Percentiles rank a stretch among this genome's conserved stretches.
Evolutionary conservation across 1,140 invertebrate species (phyloP).

Genomic region (Trichoplusia ni): DNA sequence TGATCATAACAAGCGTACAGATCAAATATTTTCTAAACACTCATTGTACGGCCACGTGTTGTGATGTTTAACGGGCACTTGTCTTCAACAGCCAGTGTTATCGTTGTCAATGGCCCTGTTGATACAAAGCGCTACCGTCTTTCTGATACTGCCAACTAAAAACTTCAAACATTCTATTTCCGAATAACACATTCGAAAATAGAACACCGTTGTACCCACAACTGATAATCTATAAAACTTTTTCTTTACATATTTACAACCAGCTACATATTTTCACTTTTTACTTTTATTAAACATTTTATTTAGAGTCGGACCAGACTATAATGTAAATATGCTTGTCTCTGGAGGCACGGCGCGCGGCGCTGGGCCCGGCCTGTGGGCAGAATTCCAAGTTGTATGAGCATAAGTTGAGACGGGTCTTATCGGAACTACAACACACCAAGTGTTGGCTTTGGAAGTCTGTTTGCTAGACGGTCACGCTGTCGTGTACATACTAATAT

Average conservation of each 20-base stretch:
- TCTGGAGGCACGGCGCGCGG: no score
- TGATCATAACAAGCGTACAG: constrained; percentile 30
- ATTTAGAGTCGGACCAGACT: constrained; percentile 8
- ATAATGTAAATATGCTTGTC: constrained; percentile 10
- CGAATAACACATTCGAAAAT: no score
- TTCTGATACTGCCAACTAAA: constrained; percentile 4
- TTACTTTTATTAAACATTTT: no score
- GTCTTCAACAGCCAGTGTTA: constrained; percentile 42
- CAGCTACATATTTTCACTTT: no score
- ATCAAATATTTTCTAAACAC: constrained; percentile 43
- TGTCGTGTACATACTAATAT: no score
- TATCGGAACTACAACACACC: constrained; percentile 13
- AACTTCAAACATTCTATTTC: neutral
- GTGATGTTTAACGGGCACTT: constrained; percentile 34
- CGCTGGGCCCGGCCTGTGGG: neutral
- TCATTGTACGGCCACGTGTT: constrained; percentile 33
- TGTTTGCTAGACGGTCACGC: constrained; percentile 11
- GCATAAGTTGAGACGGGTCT: neutral
- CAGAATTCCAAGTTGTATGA: constrained; percentile 22
- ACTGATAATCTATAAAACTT: no score
- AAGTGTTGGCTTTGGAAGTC: constrained; percentile 13
- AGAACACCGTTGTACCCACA: no score
- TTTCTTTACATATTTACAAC: no score
- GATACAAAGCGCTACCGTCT: constrained; percentile 29
- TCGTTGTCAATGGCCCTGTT: constrained; percentile 28